phyloP scores from a whole-genome alignment of 1,140 invertebrate species.

The Drosophila orena region DNA sequence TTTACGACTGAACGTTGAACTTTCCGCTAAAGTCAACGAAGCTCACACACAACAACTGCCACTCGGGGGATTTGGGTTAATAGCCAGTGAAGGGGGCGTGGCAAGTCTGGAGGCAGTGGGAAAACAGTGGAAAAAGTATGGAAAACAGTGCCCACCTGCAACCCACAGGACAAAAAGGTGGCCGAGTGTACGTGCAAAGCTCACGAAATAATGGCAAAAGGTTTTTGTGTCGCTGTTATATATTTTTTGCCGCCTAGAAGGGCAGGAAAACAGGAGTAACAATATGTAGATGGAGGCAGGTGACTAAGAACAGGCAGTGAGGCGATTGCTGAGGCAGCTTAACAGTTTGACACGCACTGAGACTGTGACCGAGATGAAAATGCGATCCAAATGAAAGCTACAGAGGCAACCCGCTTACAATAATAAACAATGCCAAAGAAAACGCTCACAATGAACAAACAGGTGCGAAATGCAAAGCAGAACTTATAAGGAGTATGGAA shows the following conservation, averaged over 20 bases:
- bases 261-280: constrained; percentile 34
- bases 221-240: constrained; percentile 54
- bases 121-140: constrained; percentile 21
- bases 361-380: constrained; percentile 39
- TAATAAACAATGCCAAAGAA: constrained; percentile 43
- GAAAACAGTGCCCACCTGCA: constrained; percentile 42
- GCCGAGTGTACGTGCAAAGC: constrained; percentile 52
- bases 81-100: constrained; percentile 54
- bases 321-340: constrained; percentile 55
- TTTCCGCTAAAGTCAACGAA: constrained; percentile 71
- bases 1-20: constrained; percentile 77
- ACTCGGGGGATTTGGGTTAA: constrained; percentile 80
- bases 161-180: constrained; percentile 48
- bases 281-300: constrained; percentile 26
- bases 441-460: constrained; percentile 14
- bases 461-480: constrained; percentile 2
- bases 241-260: constrained; percentile 44
- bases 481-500: neutral
- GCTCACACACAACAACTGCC: constrained; percentile 61
- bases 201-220: constrained; percentile 70
- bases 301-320: neutral
- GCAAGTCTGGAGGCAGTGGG: constrained; percentile 1
- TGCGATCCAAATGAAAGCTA: constrained; percentile 42
- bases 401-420: constrained; percentile 30
- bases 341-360: constrained; percentile 59